Conservation (phyloP, 2,113 vertebrate species). For the Formicarius rufipectus region DNA sequence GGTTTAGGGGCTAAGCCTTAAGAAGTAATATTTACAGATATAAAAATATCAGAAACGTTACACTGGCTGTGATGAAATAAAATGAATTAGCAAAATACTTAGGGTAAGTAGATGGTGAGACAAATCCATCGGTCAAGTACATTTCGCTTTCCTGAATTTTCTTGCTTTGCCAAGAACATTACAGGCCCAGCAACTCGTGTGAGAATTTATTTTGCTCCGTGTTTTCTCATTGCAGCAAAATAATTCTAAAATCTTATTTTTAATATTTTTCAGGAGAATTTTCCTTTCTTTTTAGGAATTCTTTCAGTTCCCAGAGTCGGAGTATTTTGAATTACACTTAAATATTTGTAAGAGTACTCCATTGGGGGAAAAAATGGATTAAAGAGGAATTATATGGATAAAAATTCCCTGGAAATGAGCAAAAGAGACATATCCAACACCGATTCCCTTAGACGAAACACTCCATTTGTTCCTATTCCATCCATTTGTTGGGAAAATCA, state of each 20-base stretch:
- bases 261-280: neutral
- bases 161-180: neutral
- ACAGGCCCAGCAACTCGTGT: neutral
- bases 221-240: neutral
- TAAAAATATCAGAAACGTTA: neutral
- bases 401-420: neutral
- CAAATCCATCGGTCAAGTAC: neutral
- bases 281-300: neutral
- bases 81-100: neutral
- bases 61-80: neutral
- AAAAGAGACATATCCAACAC: neutral
- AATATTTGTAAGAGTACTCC: neutral
- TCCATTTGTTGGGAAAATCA: neutral
- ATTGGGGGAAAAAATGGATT: fast-evolving
- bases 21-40: neutral
- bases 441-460: neutral
- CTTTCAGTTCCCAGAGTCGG: fast-evolving
- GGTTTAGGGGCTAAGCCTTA: neutral
- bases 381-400: neutral
- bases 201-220: neutral
- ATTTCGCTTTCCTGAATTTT: neutral
- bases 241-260: neutral
- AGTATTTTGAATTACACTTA: neutral
- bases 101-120: neutral
- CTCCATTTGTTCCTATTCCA: neutral